phyloP scores from a whole-genome alignment of 92 coral and sea anemone genomes.

The Plumapathes pennacea region DNA sequence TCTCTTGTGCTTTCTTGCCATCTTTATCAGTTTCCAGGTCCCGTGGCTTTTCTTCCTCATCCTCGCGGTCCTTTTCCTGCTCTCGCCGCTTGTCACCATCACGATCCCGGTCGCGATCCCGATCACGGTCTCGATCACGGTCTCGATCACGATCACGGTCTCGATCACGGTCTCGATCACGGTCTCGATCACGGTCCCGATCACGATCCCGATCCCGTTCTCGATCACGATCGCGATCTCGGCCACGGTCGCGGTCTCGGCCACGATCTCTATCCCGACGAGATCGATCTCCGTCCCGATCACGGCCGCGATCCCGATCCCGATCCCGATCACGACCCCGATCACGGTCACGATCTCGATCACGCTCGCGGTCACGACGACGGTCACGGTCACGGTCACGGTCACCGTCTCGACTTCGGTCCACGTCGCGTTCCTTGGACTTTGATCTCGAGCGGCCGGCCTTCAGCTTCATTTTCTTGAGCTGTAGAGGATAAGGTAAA shows the following conservation, averaged over 20 bases:
- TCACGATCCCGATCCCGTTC: constrained; percentile 47
- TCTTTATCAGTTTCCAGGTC: constrained; percentile 62
- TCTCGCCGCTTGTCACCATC: constrained; percentile 37
- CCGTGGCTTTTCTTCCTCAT: constrained; percentile 50
- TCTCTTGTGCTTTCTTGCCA: constrained; percentile 44
- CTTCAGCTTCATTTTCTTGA: constrained; percentile 4
- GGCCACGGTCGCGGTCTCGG: constrained; percentile 40
- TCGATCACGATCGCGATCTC: constrained; percentile 40
- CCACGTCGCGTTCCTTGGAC: constrained; percentile 21
- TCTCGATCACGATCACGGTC: too few species aligned
- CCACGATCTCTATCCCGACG: constrained; percentile 44
- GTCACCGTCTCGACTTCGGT: constrained; percentile 38
- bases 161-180: constrained; percentile 53
- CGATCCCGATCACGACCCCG: constrained; percentile 45
- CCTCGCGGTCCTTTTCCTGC: constrained; percentile 26
- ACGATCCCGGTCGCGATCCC: constrained; percentile 43
- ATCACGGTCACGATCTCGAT: constrained; percentile 38
- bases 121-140: constrained; percentile 21
- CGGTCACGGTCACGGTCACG: constrained; percentile 50
- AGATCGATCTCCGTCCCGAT: constrained; percentile 47
- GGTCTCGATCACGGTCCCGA: constrained; percentile 53
- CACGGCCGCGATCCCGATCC: constrained; percentile 56
- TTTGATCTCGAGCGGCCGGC: constrained; percentile 6
- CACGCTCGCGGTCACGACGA: constrained; percentile 44
- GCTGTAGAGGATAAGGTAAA: neutral